Evolutionary conservation across 2,888 invertebrate genomes (phyloP), one percentile per base, ranked within the genome.

Genomic region (Poecilus cupreus): DNA sequence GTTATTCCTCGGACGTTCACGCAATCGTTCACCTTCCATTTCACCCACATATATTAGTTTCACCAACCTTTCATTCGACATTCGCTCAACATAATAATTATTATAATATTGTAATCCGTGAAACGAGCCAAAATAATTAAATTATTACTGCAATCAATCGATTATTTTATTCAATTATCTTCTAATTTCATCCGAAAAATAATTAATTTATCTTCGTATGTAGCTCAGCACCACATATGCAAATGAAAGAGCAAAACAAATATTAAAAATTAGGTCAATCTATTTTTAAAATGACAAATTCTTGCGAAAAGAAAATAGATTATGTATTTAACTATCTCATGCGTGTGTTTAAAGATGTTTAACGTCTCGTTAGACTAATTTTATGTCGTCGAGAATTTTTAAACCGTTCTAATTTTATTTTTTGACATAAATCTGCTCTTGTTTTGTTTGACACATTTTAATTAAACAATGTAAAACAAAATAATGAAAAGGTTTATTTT

Each of bases 261-360:
- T 60, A 60, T 60, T n/a, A 60, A 60, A 60, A 60, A 60, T 60
- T 60, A 26, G 60, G 60, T 60, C 60, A 60, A 5, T 60, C 60
- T 60, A 60, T 60, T 60, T 60, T 60, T 60, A 32, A 60, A 60
- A 13, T 60, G 60, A 60, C 60, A 60, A 60, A 60, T 60, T 60
- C 60, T 60, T 32, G 26, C 60, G 60, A 60, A 32, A 60, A 60
- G 24, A 60, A 60, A 60, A 60, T 60, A 60, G 60, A 26, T 60
- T 32, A 60, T 60, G 60, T 60, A 60, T 60, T 60, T 60, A 32
- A 16, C 32, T 51, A 32, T 60, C 26, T 60, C 26, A 60, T 24
- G 60, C 60, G 32, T 57, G 43, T n/a, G n/a, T 43, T 10, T 10
- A 43, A 43, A 43, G 11, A 49, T 22, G 32, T 60, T 60, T 60